A percentile compares a stretch with the other conserved stretches of the same genome.
Evolutionary conservation across 2,113 vertebrate genomes (phyloP).

Genomic region (Odontesthes bonariensis): DNA sequence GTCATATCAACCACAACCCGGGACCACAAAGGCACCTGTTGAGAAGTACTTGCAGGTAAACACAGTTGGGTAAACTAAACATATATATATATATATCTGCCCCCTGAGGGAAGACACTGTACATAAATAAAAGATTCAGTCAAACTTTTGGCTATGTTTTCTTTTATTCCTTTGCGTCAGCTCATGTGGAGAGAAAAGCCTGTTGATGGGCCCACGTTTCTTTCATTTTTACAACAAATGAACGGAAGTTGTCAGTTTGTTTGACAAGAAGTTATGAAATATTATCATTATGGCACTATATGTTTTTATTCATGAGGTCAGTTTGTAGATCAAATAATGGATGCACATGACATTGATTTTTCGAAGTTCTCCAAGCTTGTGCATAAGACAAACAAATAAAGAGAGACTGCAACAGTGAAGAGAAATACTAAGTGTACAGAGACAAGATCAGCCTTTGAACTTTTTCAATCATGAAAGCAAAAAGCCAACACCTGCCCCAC

Average conservation of each 20-base stretch:
- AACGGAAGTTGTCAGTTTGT: conserved; percentile 51
- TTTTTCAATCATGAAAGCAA: conserved; percentile 61
- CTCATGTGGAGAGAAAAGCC: conserved; percentile 21
- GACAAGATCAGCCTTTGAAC: conserved; percentile 64
- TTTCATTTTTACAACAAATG: conserved; percentile 41
- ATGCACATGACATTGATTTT: conserved; percentile 13
- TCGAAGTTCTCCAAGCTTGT: conserved; percentile 3
- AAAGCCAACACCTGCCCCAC: conserved; percentile 39
- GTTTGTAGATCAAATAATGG: conserved; percentile 61
- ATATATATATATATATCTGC: conserved; percentile 26
- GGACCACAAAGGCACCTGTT: conserved; percentile 60
- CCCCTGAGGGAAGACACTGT: conserved; percentile 22
- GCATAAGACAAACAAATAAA: conserved; percentile 28
- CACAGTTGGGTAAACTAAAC: conserved; percentile 71
- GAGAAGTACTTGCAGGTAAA: conserved; percentile 46
- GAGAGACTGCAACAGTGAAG: conserved; percentile 39
- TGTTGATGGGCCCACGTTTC: conserved; percentile 51
- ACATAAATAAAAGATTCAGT: conserved; percentile 49
- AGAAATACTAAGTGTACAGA: conserved; percentile 42
- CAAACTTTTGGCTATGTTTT: conserved; percentile 42
- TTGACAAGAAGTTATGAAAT: conserved; percentile 53
- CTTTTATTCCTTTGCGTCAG: conserved; percentile 46
- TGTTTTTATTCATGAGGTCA: conserved; percentile 65
- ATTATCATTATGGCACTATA: conserved; percentile 33
- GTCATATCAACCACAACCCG: conserved; percentile 11